Conservation (phyloP, 92 coral and sea anemone genomes). For the Porites lobata region DNA sequence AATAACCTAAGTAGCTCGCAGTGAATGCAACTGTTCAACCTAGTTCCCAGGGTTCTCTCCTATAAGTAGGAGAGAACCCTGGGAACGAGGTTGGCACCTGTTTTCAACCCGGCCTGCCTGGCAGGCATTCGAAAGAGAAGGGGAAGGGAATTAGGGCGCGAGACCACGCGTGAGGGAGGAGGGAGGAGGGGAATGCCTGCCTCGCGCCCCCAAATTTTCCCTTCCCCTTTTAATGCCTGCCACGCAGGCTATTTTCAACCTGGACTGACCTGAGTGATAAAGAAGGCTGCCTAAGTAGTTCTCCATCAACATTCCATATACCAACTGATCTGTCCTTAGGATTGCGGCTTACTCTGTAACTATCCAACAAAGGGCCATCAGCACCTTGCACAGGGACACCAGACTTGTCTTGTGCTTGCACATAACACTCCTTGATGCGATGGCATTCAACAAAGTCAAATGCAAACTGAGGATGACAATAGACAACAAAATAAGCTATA, state of each 20-base stretch:
- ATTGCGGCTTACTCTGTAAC: constrained; percentile 23
- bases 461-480: constrained; percentile 65
- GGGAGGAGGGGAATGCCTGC: too few relatives aligned
- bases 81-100: too few relatives aligned
- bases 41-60: too few relatives aligned
- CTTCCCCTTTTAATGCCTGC: too few relatives aligned
- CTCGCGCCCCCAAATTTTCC: too few relatives aligned
- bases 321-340: constrained; percentile 73
- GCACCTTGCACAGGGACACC: constrained; percentile 21
- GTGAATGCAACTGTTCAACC: too few relatives aligned
- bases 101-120: too few relatives aligned
- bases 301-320: constrained; percentile 91
- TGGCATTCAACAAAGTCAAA: constrained; percentile 81
- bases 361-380: constrained; percentile 32
- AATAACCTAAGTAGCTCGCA: too few relatives aligned
- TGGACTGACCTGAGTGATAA: constrained; percentile 67
- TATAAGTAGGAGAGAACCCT: too few relatives aligned
- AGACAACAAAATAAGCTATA: not conserved
- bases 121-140: too few relatives aligned
- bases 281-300: constrained; percentile 74
- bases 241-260: not conserved
- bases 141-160: too few relatives aligned
- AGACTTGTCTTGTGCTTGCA: constrained; percentile 61
- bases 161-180: too few relatives aligned
- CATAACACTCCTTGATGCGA: constrained; percentile 78